These are phyloP conservation scores for Cerceris ruficornis DNA, from an alignment of 2,888 invertebrate genomes.

Conservation along the genomic window DNA sequence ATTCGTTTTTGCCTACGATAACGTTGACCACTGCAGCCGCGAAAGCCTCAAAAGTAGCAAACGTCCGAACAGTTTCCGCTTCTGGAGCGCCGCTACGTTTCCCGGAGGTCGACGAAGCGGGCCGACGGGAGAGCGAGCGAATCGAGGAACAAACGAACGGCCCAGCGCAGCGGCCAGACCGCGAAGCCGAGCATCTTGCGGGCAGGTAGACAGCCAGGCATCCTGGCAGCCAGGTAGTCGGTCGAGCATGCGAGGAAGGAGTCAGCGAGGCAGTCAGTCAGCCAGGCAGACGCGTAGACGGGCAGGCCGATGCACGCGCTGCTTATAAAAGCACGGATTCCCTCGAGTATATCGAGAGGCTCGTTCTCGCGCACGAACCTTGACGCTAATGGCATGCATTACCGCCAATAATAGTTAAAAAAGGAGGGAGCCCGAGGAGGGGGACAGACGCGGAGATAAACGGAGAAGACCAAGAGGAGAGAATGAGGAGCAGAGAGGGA, in stretches of 20 bases:
- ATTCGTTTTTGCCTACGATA: too few relatives aligned
- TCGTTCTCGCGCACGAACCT: slow-evolving; percentile 72
- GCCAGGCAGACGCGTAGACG: slow-evolving; percentile 14
- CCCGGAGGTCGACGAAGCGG: too few relatives aligned
- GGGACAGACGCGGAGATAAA: slow-evolving; percentile 42
- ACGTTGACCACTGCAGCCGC: too few relatives aligned
- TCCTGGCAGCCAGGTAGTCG: too few relatives aligned
- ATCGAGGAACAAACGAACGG: too few relatives aligned
- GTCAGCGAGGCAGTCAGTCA: slow-evolving; percentile 13
- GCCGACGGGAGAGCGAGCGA: too few relatives aligned
- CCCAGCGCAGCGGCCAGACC: too few relatives aligned
- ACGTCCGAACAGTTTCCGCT: too few relatives aligned
- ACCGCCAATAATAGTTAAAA: slow-evolving; percentile 73
- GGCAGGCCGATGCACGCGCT: slow-evolving; percentile 31
- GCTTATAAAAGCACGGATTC: slow-evolving; percentile 64
- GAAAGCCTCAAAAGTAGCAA: too few relatives aligned
- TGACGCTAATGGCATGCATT: slow-evolving; percentile 78
- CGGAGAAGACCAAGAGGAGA: slow-evolving; percentile 14
- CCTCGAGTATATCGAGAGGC: slow-evolving; percentile 63
- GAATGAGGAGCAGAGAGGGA: neutral
- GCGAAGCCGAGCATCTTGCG: too few relatives aligned
- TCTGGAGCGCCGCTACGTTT: too few relatives aligned
- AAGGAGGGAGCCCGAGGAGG: slow-evolving; percentile 39
- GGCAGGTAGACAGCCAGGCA: too few relatives aligned
- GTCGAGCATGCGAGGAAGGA: slow-evolving; percentile 16